Evolutionary conservation across 2,797 vertebrate genomes (phyloP), one percentile per base, ranked within the genome.

Genomic region (Rhabdomys pumilio): DNA sequence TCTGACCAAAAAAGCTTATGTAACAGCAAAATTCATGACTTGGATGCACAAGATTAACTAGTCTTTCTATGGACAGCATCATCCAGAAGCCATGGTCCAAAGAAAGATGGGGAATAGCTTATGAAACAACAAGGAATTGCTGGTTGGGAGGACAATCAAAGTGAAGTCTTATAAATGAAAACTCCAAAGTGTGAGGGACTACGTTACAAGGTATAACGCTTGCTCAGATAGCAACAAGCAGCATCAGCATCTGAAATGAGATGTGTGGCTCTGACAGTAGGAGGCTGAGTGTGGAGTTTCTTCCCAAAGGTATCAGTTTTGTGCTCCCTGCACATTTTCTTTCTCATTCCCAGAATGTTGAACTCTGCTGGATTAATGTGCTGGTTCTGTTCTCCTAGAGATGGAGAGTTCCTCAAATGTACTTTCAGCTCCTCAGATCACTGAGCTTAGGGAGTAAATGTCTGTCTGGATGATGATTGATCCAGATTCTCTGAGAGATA

Each of bases 1-100:
- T 91, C 59, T 95, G 29, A 93, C 55, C 89, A 89, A 96, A 59
- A 86, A 24, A 55, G 17, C n/a, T 95, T 63, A 73, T 93, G 59
- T 47, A 47, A 55, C 17, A 89, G 44, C 5, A 69, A 88, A 89
- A 83, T 11, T 31, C 22, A 34, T 93, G 85, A 93, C 81, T 95
- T 24, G 26, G 8, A 12, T 11, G 14, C 9, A 17, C 15, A 59
- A 87, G n/a, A 47, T 50, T 44, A 11, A n/a, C 17, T 61, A n/a
- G 26, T 79, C 38, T 86, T 55, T 47, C 29, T 31, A 29, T 38
- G 57, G 38, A 44, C 20, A 19, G 31, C 34, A 53, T 82, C n/a
- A 61, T 34, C 41, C 76, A 93, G 80, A 72, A 97, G 53, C 53
- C 55, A 7, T 20, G 26, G 5, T 77, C 29, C 31, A 67, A 50